A percentile compares a stretch with the other conserved stretches of the same genome.
Evolutionary conservation across 2,888 invertebrate genomes (phyloP).

Genomic region (Hypercompe scribonia): DNA sequence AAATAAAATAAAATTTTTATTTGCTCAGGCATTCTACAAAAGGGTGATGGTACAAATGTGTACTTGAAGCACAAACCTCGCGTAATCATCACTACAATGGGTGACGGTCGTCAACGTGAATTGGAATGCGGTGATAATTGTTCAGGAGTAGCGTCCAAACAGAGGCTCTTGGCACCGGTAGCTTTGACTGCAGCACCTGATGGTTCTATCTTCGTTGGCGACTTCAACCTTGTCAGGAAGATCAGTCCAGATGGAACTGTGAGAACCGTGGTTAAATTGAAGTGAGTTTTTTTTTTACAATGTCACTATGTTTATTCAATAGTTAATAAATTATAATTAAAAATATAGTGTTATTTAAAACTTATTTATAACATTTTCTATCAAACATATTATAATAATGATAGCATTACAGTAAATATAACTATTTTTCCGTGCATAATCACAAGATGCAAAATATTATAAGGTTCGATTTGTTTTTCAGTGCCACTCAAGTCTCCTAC

Average conservation of each 20-base stretch:
- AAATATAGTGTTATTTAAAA: too few relatives aligned
- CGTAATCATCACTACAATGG: slow-evolving; percentile 96
- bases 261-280: slow-evolving; percentile 92
- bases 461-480: slow-evolving; percentile 68
- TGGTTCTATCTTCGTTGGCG: slow-evolving; percentile 97
- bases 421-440: background rate
- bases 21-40: slow-evolving; percentile 94
- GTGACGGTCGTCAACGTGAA: slow-evolving; percentile 95
- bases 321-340: too few relatives aligned
- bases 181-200: slow-evolving; percentile 96
- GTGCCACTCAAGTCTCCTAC: slow-evolving; percentile 97
- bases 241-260: slow-evolving; percentile 95
- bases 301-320: too few relatives aligned
- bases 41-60: slow-evolving; percentile 98
- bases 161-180: slow-evolving; percentile 95
- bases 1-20: background rate
- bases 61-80: slow-evolving; percentile 97
- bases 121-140: slow-evolving; percentile 91
- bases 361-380: too few relatives aligned
- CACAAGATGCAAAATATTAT: background rate
- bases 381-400: background rate
- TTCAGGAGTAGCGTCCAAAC: slow-evolving; percentile 91
- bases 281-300: slow-evolving; percentile 86
- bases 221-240: slow-evolving; percentile 96
- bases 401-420: background rate